Base-by-base conservation (phyloP, 1,140 invertebrate species). In the Drosophila grimshawi region DNA sequence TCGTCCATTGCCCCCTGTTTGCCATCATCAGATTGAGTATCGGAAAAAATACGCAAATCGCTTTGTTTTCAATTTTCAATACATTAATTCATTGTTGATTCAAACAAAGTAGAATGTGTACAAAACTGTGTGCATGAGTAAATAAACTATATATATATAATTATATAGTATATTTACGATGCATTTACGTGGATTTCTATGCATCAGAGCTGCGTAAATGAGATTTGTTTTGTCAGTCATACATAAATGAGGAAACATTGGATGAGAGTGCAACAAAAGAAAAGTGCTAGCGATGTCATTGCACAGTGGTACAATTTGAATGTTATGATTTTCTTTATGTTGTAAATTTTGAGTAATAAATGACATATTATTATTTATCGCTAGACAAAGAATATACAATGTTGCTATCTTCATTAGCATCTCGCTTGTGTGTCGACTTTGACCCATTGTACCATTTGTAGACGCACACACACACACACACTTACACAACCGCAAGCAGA, bases 1-100 rank as follows among this genome's bases (percentile, higher is more conserved):
- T 60, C 64, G 80, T 83, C 51, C 83, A 82, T 82, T 86, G 82
- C 79, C 76, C 83, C 73, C 83, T 27, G 69, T 63, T 62, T 33
- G 11, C 62, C 52, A 48, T 45, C 66, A 49, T 45, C 66, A 49
- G 51, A 43, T 51, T 49, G 49, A 43, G 49, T 43, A 43, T 43
- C 39, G n/a, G 39, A 11, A 43, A 43, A 41, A 2, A 55, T 51
- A 53, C 72, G 66, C 67, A 64, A 59, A 70, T 62, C 60, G 67
- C 59, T 60, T 80, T 69, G 72, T 79, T 86, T 76, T 52, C 27
- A 55, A 68, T 72, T 43, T 33, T 72, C 30, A 43, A 67, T 66
- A 67, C 70, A 55, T 65, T 78, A 39, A 27, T 71, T 63, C 82
- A 72, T 86, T 86, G 82, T 86, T 76, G 41, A 48, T 52, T 27